Evolutionary conservation across 2,797 vertebrate species (phyloP).

Genomic region (Huso huso): DNA sequence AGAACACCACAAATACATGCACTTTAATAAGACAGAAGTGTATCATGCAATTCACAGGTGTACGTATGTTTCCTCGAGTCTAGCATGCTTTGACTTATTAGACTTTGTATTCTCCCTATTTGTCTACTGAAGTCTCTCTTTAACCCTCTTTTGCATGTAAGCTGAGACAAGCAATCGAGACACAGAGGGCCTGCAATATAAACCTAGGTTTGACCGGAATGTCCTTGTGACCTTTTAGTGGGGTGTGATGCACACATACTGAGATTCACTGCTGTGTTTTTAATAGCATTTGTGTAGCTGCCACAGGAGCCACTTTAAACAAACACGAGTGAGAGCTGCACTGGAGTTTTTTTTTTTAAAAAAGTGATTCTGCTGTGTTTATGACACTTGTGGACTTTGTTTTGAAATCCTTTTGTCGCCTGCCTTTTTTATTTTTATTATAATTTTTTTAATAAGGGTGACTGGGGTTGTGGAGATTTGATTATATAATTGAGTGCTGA

Average conservation of each 20-base stretch:
- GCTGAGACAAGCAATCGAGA: conserved; percentile 61
- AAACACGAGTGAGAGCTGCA: conserved; percentile 57
- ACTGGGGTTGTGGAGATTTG: conserved; percentile 72
- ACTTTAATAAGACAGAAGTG: too few relatives aligned
- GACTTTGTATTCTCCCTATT: neutral
- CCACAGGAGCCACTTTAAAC: conserved; percentile 72
- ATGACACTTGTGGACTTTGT: conserved; percentile 77
- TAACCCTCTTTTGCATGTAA: conserved; percentile 52
- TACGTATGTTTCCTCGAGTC: too few relatives aligned
- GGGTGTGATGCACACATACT: conserved; percentile 62
- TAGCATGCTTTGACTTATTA: too few relatives aligned
- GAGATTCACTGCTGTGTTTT: conserved; percentile 74
- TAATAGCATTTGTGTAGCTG: conserved; percentile 71
- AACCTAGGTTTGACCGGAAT: conserved; percentile 60
- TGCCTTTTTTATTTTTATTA: conserved; percentile 64
- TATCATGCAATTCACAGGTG: too few relatives aligned
- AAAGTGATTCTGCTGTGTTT: conserved; percentile 77
- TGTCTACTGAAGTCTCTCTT: conserved; percentile 15
- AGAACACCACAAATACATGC: too few relatives aligned
- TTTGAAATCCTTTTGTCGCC: conserved; percentile 69
- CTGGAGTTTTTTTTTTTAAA: conserved; percentile 51
- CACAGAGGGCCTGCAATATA: conserved; percentile 59
- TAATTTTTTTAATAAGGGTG: conserved; percentile 69
- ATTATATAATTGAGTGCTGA: conserved; percentile 82
- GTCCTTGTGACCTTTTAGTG: conserved; percentile 47